Evolutionary conservation across 2,888 invertebrate genomes (phyloP).

Genomic region (Agonopterix arenella): DNA sequence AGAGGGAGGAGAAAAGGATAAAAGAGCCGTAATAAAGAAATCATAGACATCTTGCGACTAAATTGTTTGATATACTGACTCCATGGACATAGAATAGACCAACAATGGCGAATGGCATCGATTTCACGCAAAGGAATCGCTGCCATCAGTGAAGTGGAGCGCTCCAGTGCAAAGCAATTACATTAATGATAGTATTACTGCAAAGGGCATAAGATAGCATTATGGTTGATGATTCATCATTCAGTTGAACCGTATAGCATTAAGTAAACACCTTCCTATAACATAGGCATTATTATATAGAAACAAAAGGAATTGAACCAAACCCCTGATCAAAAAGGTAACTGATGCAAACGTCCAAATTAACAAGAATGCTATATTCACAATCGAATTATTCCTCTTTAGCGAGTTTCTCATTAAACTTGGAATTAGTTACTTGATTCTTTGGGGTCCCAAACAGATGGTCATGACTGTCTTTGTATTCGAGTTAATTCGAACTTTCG

Average conservation of each 20-base stretch:
- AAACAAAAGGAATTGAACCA: constrained; percentile 27
- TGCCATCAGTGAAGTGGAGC: constrained; percentile 24
- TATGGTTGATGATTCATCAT: constrained; percentile 30
- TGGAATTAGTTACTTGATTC: constrained; percentile 56
- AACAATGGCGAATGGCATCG: constrained; percentile 28
- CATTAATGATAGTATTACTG: constrained; percentile 45
- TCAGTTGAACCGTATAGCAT: constrained; percentile 15
- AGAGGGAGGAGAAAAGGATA: constrained; percentile 51
- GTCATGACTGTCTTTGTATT: constrained; percentile 59
- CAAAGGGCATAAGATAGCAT: constrained; percentile 34
- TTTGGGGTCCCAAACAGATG: constrained; percentile 51
- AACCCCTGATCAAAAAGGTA: constrained; percentile 28
- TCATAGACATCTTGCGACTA: constrained; percentile 56
- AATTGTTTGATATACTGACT: constrained; percentile 60
- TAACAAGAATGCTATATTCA: constrained; percentile 42
- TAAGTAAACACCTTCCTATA: constrained; percentile 6
- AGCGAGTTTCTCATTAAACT: constrained; percentile 64
- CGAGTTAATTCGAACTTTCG: constrained; percentile 63
- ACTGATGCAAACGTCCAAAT: constrained; percentile 32
- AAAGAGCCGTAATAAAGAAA: constrained; percentile 58
- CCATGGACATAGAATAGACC: constrained; percentile 16
- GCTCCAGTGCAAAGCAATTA: constrained; percentile 41
- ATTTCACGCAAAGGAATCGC: constrained; percentile 34
- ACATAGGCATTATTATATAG: constrained; percentile 13
- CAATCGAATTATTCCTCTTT: constrained; percentile 59